Evolutionary conservation across 1,140 invertebrate species (phyloP).

Genomic region (Leucophenga varia): DNA sequence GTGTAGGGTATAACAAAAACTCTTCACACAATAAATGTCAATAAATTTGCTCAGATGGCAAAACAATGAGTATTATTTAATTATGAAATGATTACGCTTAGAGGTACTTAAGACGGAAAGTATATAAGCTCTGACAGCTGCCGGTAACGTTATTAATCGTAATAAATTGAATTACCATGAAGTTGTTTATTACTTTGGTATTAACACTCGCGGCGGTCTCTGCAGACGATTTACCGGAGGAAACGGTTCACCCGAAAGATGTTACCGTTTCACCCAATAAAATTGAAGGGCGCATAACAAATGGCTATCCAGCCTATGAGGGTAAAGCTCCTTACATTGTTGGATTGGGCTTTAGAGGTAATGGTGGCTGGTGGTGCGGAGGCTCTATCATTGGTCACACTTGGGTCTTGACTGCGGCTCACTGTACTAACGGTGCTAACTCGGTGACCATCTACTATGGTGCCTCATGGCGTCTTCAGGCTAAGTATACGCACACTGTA

Average conservation of each 20-base stretch:
- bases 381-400: conserved; percentile 60
- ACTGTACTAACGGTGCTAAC: conserved; percentile 45
- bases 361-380: conserved; percentile 58
- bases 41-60: no score
- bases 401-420: conserved; percentile 62
- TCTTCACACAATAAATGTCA: no score
- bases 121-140: no score
- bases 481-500: conserved; percentile 1
- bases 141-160: no score
- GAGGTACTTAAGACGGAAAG: no score
- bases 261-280: background rate
- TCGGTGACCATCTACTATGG: conserved; percentile 8
- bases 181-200: conserved; percentile 11
- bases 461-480: conserved; percentile 6
- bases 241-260: background rate
- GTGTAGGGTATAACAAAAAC: no score
- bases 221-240: background rate
- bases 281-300: conserved; percentile 19
- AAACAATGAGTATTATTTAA: no score
- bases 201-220: conserved; percentile 8
- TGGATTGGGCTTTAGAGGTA: conserved; percentile 37
- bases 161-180: no score
- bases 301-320: conserved; percentile 14
- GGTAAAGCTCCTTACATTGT: conserved; percentile 59
- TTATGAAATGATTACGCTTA: no score